A percentile compares a stretch with the other conserved stretches of the same genome.
Conservation (phyloP, 2,797 vertebrate species). For the Telmatherina bonti region DNA sequence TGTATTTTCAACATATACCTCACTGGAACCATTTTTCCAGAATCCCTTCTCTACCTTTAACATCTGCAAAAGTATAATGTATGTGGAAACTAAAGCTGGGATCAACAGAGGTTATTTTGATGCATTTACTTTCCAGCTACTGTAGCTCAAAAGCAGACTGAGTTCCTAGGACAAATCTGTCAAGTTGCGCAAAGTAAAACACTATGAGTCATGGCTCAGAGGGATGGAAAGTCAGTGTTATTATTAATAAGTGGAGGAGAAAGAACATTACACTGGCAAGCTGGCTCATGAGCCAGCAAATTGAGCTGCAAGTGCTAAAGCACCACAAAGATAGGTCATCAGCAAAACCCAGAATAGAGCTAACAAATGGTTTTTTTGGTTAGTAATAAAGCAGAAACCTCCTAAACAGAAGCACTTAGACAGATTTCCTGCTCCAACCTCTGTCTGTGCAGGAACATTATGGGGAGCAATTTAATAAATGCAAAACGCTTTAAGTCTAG, state of each 20-base stretch:
- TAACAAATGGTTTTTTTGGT: constrained; percentile 28
- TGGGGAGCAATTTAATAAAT: neutral
- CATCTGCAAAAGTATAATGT: neutral
- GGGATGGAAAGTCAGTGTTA: constrained; percentile 66
- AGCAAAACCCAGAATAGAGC: constrained; percentile 62
- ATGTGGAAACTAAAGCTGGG: neutral
- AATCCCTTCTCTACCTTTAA: neutral
- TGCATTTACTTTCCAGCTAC: constrained; percentile 21
- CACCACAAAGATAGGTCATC: constrained; percentile 72
- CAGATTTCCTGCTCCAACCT: neutral
- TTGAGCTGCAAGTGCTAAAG: constrained; percentile 74
- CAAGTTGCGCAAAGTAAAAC: constrained; percentile 63
- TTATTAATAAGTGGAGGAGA: constrained; percentile 75
- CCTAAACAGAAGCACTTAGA: neutral
- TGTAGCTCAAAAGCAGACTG: constrained; percentile 6
- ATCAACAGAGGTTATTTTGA: neutral
- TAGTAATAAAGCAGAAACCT: neutral
- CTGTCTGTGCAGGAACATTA: neutral
- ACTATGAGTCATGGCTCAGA: constrained; percentile 50
- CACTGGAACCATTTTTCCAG: no score
- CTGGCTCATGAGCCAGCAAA: constrained; percentile 78
- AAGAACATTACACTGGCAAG: constrained; percentile 73
- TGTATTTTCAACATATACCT: no score
- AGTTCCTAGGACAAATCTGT: constrained; percentile 28
- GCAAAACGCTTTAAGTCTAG: neutral